phyloP scores from a whole-genome alignment of 2,888 invertebrate genomes.

The Tenthredo scrophulariae region DNA sequence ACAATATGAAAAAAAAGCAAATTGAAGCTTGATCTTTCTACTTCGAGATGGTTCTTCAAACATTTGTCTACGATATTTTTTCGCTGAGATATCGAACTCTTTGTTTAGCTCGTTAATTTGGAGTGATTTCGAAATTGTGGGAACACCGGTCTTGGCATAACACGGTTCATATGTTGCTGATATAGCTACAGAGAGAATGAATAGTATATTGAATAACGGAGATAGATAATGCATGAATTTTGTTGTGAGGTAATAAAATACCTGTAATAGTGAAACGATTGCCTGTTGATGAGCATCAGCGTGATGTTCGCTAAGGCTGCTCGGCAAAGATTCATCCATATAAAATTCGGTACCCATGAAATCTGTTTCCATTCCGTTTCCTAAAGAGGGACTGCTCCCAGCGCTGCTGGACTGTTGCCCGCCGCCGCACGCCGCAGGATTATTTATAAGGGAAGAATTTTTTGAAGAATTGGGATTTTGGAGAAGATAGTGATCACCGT shows the following conservation, averaged over 20 bases:
- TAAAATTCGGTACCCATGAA: slow-evolving; percentile 92
- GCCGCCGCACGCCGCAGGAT: slow-evolving; percentile 75
- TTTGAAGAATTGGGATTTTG: slow-evolving; percentile 53
- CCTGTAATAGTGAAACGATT: slow-evolving; percentile 78
- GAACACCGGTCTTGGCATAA: not conserved
- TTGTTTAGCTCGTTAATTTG: not conserved
- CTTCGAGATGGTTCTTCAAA: too few species aligned
- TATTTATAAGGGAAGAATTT: slow-evolving; percentile 56
- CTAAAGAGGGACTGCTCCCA: slow-evolving; percentile 76
- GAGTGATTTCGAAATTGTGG: not conserved
- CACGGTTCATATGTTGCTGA: not conserved
- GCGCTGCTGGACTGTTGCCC: slow-evolving; percentile 76
- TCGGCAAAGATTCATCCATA: slow-evolving; percentile 93
- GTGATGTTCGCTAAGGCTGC: slow-evolving; percentile 88
- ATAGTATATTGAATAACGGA: not conserved
- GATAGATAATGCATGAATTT: slow-evolving; percentile 51
- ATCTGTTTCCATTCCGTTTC: slow-evolving; percentile 79
- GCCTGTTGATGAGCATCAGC: slow-evolving; percentile 78
- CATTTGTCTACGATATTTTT: too few species aligned
- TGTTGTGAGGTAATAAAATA: slow-evolving; percentile 74
- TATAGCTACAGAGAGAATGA: not conserved
- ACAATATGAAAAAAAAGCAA: not conserved
- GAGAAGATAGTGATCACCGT: slow-evolving; percentile 55
- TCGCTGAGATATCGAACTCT: not conserved
- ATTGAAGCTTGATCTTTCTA: not conserved